Percentiles rank a stretch among this genome's conserved stretches.
Evolutionary conservation across 1,140 invertebrate species (phyloP).

Genomic region (Danaus melanippus): DNA sequence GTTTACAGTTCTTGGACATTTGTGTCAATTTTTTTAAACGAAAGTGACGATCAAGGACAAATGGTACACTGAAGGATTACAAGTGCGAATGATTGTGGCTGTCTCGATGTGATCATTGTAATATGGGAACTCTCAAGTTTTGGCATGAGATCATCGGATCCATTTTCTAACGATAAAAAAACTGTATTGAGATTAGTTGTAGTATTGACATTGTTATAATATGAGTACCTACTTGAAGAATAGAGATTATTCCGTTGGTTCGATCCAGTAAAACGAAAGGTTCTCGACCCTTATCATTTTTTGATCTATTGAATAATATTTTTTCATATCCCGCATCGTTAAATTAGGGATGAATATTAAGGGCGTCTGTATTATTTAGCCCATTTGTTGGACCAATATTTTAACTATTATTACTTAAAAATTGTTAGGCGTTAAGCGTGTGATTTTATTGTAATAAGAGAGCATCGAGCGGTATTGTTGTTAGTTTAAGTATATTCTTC

Average conservation of each 20-base stretch:
- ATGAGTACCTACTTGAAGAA: conserved; percentile 61
- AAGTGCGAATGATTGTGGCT: conserved; percentile 52
- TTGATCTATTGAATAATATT: conserved; percentile 71
- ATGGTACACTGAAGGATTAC: conserved; percentile 46
- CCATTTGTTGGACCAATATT: conserved; percentile 73
- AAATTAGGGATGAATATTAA: conserved; percentile 72
- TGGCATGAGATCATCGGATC: conserved; percentile 55
- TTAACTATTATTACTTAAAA: conserved; percentile 73
- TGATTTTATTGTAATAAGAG: conserved; percentile 71
- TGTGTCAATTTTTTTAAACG: conserved; percentile 61
- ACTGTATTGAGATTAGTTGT: conserved; percentile 70
- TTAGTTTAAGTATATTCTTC: conserved; percentile 70
- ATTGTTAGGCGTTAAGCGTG: conserved; percentile 72
- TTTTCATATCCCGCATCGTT: conserved; percentile 71
- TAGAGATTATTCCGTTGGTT: conserved; percentile 66
- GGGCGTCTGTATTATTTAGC: conserved; percentile 72
- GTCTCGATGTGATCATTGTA: conserved; percentile 59
- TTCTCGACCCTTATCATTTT: conserved; percentile 70
- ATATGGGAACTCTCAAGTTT: conserved; percentile 42
- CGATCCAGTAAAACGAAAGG: conserved; percentile 54
- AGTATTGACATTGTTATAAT: conserved; percentile 69
- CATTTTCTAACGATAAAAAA: conserved; percentile 56
- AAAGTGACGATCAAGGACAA: conserved; percentile 41
- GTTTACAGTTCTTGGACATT: conserved; percentile 37
- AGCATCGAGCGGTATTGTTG: conserved; percentile 70